These are phyloP conservation scores for Amitus sp. DNA, from an alignment of 2,888 invertebrate genomes.

Conservation along the genomic window DNA sequence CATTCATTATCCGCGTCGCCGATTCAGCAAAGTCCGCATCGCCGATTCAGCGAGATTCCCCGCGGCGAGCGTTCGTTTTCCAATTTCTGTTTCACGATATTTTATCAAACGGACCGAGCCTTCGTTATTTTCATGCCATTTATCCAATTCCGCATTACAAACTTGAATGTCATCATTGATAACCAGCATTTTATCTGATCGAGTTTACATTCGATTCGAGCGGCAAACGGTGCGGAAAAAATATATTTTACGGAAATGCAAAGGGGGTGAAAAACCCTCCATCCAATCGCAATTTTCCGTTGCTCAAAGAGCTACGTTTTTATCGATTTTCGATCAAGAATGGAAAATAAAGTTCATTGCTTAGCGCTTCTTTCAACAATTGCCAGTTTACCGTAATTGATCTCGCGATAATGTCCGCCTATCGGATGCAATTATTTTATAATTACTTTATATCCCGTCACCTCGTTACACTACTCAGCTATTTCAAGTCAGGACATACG, in stretches of 20 bases:
- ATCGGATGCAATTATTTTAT: not conserved
- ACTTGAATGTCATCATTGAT: not conserved
- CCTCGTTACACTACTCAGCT: not conserved
- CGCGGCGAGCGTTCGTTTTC: slow-evolving; percentile 13
- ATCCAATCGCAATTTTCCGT: not conserved
- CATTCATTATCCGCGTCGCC: slow-evolving; percentile 31
- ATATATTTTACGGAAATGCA: no score
- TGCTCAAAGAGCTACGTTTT: not conserved
- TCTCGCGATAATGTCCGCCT: not conserved
- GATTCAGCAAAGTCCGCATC: slow-evolving; percentile 24
- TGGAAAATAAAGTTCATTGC: not conserved
- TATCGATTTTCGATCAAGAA: not conserved
- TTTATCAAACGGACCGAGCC: slow-evolving; percentile 19
- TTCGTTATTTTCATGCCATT: slow-evolving; percentile 21
- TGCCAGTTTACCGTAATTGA: not conserved
- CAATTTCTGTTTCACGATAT: slow-evolving; percentile 20
- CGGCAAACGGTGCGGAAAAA: no score
- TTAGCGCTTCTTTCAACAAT: not conserved
- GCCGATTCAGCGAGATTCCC: slow-evolving; percentile 22
- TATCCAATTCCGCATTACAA: slow-evolving; percentile 20
- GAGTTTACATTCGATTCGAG: no score
- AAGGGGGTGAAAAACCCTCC: no score
- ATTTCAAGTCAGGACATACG: not conserved
- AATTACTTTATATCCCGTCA: not conserved
- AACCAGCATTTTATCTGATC: no score